These are phyloP conservation scores for Melanerpes formicivorus DNA, from an alignment of 2,113 vertebrate genomes.

Conservation along the genomic window DNA sequence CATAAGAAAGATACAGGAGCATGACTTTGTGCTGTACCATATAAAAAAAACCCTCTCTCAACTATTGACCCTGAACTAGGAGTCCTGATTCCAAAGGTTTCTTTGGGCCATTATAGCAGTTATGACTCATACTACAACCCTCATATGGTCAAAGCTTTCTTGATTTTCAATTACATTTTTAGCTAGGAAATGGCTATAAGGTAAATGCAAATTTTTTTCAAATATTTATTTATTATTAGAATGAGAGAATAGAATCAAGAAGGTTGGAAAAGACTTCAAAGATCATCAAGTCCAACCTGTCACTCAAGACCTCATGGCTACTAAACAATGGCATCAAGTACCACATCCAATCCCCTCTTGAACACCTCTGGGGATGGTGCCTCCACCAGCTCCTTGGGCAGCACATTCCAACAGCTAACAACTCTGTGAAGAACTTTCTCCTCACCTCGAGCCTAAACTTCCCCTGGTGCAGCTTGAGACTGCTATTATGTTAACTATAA, in stretches of 20 bases:
- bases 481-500: not conserved
- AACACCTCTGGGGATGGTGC: too few species aligned
- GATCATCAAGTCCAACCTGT: too few species aligned
- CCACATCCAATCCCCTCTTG: too few species aligned
- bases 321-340: too few species aligned
- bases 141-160: not conserved
- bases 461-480: too few species aligned
- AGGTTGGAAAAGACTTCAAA: too few species aligned
- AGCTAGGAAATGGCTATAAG: not conserved
- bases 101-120: not conserved
- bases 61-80: not conserved
- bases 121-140: not conserved
- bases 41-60: not conserved
- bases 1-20: not conserved
- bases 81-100: not conserved
- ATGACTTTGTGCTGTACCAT: not conserved
- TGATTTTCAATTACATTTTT: slow-evolving; percentile 4
- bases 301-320: too few species aligned
- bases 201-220: not conserved
- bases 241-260: too few species aligned
- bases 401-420: too few species aligned
- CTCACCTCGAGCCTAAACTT: too few species aligned
- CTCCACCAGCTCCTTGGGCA: too few species aligned
- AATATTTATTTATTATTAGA: not conserved
- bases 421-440: too few species aligned